phyloP scores from a whole-genome alignment of 1,140 invertebrate species.

The Bombus huntii region DNA sequence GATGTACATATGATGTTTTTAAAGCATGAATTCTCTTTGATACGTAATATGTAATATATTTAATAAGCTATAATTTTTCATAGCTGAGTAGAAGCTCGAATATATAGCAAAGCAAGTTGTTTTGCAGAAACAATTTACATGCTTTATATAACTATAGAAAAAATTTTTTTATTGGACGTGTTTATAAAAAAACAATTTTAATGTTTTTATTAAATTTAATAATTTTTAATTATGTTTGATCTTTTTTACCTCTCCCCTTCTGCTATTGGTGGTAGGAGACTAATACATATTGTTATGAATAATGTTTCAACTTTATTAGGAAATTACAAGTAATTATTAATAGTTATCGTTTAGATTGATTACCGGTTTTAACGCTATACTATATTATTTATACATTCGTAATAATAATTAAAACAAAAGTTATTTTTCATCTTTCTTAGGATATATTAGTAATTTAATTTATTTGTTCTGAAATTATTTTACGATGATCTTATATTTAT shows the following conservation, averaged over 20 bases:
- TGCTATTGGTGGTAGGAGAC: neutral
- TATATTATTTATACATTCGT: constrained; percentile 43
- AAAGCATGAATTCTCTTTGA: neutral
- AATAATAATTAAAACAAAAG: constrained; percentile 22
- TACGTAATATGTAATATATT: constrained; percentile 19
- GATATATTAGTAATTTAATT: constrained; percentile 28
- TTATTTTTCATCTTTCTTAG: neutral
- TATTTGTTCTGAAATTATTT: constrained; percentile 17
- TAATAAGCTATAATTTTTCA: constrained; percentile 23
- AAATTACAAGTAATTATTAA: constrained; percentile 43
- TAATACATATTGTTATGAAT: constrained; percentile 20
- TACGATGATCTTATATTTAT: constrained; percentile 10
- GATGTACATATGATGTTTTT: neutral
- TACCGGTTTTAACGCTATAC: constrained; percentile 9
- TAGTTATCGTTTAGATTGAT: constrained; percentile 36
- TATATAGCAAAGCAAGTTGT: constrained; percentile 11
- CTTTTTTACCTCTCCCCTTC: neutral
- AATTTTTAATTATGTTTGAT: constrained; percentile 18
- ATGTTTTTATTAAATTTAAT: constrained; percentile 37
- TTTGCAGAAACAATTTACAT: constrained; percentile 33
- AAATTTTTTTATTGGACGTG: constrained; percentile 31
- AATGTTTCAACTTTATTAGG: constrained; percentile 43
- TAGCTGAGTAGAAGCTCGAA: constrained; percentile 5
- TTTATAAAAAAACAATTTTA: constrained; percentile 29
- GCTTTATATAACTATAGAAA: constrained; percentile 6